A percentile compares a stretch with the other conserved stretches of the same genome.
These are phyloP conservation scores for Dasypogon diadema DNA, from an alignment of 2,888 invertebrate species.

Conservation along the genomic window DNA sequence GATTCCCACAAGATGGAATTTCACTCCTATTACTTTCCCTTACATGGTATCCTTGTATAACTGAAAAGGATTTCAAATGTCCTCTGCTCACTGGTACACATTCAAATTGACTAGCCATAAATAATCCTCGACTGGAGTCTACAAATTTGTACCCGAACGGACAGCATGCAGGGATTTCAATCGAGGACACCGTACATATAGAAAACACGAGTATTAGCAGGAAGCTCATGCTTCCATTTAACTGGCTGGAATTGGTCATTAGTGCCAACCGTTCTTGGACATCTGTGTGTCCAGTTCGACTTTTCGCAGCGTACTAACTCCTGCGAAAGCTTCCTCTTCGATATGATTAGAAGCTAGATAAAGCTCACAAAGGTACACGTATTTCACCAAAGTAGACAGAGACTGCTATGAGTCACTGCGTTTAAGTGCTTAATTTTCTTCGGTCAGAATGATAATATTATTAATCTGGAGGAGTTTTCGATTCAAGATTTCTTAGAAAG, in stretches of 20 bases:
- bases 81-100: conserved; percentile 10
- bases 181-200: neutral
- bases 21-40: conserved; percentile 17
- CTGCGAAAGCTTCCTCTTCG: conserved; percentile 20
- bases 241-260: too few relatives aligned
- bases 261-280: neutral
- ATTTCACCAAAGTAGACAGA: too few relatives aligned
- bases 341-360: neutral
- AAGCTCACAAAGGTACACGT: conserved; percentile 14
- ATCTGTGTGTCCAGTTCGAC: neutral
- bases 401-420: neutral
- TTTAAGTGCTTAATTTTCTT: too few relatives aligned
- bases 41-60: conserved; percentile 1
- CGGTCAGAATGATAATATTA: too few relatives aligned
- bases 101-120: conserved; percentile 35
- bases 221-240: neutral
- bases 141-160: conserved; percentile 48
- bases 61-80: neutral
- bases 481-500: too few relatives aligned
- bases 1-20: conserved; percentile 52
- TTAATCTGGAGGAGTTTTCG: too few relatives aligned
- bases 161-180: conserved; percentile 50
- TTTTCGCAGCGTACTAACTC: conserved; percentile 3
- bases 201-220: neutral
- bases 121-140: conserved; percentile 16